These are phyloP conservation scores for Drosophila picticornis DNA, from an alignment of 2,888 invertebrate species.

Conservation along the genomic window DNA sequence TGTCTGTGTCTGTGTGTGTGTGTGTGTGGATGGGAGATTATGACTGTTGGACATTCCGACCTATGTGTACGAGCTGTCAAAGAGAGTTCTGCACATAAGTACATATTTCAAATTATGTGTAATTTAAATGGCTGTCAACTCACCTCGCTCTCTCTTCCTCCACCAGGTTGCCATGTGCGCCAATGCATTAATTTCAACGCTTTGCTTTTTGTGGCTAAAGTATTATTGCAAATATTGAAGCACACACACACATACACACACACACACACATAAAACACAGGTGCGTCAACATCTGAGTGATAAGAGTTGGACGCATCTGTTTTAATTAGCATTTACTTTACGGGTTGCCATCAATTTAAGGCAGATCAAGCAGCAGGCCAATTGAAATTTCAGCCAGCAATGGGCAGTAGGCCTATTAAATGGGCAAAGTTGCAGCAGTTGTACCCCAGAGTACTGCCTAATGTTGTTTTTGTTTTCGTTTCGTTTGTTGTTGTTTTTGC, in stretches of 20 bases:
- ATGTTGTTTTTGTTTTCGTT: conserved; percentile 4
- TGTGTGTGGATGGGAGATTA: neutral
- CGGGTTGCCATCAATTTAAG: conserved; percentile 26
- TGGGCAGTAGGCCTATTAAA: conserved; percentile 20
- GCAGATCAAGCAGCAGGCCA: neutral
- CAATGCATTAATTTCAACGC: conserved; percentile 74
- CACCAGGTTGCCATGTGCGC: conserved; percentile 39
- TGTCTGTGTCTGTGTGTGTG: neutral
- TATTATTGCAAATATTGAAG: conserved; percentile 73
- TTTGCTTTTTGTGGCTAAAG: conserved; percentile 69
- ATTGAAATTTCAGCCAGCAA: conserved; percentile 23
- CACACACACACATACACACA: conserved; percentile 5
- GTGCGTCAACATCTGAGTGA: conserved; percentile 39
- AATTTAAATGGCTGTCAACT: conserved; percentile 21
- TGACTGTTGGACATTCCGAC: conserved; percentile 8
- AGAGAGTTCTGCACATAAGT: conserved; percentile 7
- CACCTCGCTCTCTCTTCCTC: neutral
- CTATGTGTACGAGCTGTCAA: conserved; percentile 10
- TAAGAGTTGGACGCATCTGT: conserved; percentile 43
- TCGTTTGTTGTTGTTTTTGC: conserved; percentile 12
- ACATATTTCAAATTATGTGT: conserved; percentile 13
- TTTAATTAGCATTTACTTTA: conserved; percentile 58
- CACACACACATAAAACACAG: neutral
- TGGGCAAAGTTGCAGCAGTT: conserved; percentile 38
- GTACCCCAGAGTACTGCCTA: conserved; percentile 33